Conservation (phyloP, 2,888 invertebrate genomes). For the Nomada hirtipes region DNA sequence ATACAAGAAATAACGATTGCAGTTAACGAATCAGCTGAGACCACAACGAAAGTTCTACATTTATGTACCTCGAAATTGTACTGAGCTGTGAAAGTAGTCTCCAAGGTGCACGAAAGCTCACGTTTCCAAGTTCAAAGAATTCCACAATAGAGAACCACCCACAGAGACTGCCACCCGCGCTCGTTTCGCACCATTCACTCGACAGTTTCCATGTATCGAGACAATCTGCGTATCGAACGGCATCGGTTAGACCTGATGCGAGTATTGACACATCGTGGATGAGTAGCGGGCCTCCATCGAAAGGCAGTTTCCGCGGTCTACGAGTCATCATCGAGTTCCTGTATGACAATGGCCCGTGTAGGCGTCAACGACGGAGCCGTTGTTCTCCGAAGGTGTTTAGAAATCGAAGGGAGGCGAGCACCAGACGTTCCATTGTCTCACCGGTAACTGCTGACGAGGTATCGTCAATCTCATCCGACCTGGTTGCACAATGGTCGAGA, state of each 20-base stretch:
- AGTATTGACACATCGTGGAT: constrained; percentile 68
- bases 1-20: no score
- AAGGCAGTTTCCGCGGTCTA: constrained; percentile 64
- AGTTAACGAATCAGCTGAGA: no score
- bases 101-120: not conserved
- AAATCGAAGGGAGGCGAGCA: constrained; percentile 69
- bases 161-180: not conserved
- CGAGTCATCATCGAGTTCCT: constrained; percentile 62
- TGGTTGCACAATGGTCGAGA: constrained; percentile 66
- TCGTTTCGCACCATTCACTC: constrained; percentile 26
- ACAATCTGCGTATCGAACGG: constrained; percentile 44
- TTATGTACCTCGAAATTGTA: no score
- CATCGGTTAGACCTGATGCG: constrained; percentile 43
- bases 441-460: constrained; percentile 65
- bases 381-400: constrained; percentile 70
- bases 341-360: constrained; percentile 65
- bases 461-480: constrained; percentile 63
- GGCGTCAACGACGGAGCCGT: constrained; percentile 65
- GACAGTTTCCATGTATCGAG: constrained; percentile 33
- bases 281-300: constrained; percentile 55
- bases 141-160: constrained; percentile 37
- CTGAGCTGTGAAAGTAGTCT: not conserved
- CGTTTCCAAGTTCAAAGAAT: not conserved
- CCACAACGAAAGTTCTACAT: not conserved
- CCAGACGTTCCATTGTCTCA: constrained; percentile 68